These are phyloP conservation scores for Anguilla anguilla DNA, from an alignment of 2,797 vertebrate species.

Conservation along the genomic window DNA sequence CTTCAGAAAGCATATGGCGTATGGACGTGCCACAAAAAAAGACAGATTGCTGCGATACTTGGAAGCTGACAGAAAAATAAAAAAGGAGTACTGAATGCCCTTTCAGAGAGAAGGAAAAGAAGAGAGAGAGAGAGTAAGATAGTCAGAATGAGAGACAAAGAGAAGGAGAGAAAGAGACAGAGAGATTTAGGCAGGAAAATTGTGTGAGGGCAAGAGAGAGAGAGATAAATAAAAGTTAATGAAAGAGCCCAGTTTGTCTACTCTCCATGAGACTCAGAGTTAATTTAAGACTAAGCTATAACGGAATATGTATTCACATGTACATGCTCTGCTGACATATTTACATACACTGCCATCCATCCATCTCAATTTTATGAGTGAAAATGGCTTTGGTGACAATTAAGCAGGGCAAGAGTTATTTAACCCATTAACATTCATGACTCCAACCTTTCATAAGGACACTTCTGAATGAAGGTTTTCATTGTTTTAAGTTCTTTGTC, in stretches of 20 bases:
- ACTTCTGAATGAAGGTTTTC: neutral
- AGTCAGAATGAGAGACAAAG: neutral
- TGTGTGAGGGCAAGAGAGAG: neutral
- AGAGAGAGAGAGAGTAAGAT: neutral
- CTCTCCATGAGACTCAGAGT: neutral
- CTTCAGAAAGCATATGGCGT: conserved; percentile 3
- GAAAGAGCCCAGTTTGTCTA: neutral
- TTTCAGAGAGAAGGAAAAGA: neutral
- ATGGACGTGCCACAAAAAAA: neutral
- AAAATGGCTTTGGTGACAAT: neutral
- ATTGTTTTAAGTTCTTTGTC: neutral
- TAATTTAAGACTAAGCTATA: neutral
- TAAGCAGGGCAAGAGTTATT: neutral
- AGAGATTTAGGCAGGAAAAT: neutral
- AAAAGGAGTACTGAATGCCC: neutral
- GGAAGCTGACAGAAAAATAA: neutral
- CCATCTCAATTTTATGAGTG: neutral
- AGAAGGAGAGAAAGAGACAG: neutral
- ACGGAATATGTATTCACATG: neutral
- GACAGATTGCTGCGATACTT: conserved; percentile 54
- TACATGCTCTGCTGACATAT: neutral
- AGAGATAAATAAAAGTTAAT: conserved; percentile 6
- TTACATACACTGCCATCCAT: neutral
- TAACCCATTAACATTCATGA: neutral
- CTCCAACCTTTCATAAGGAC: neutral